A percentile compares a stretch with the other conserved stretches of the same genome.
Evolutionary conservation across 2,888 invertebrate genomes (phyloP).

Genomic region (Reticulitermes lucifugus): DNA sequence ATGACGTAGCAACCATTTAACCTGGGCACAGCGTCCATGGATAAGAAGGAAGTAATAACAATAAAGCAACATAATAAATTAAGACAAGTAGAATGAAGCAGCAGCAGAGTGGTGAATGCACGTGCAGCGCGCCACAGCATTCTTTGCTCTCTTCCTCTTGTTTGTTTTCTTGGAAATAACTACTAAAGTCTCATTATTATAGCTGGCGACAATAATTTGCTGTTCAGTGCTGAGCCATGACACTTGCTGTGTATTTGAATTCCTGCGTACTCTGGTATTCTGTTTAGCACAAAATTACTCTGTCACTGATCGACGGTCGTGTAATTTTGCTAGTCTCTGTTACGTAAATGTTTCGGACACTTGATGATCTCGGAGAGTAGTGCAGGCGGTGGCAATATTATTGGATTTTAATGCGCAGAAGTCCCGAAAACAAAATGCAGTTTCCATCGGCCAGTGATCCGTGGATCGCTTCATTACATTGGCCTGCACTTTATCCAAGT

Average conservation of each 20-base stretch:
- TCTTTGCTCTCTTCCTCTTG: background rate
- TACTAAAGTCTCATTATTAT: conserved; percentile 30
- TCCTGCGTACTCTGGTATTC: background rate
- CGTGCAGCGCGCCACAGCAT: background rate
- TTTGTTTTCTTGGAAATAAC: conserved; percentile 8
- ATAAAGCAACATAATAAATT: conserved; percentile 8
- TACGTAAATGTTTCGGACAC: too few relatives aligned
- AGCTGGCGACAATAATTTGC: conserved; percentile 20
- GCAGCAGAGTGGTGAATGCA: background rate
- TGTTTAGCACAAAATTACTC: background rate
- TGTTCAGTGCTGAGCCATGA: background rate
- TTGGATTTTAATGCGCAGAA: too few relatives aligned
- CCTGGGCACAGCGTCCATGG: conserved; percentile 4
- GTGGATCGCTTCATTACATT: too few relatives aligned
- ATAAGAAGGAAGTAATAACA: conserved; percentile 9
- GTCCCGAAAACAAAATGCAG: too few relatives aligned
- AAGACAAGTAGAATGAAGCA: conserved; percentile 19
- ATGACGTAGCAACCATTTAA: background rate
- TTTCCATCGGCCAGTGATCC: too few relatives aligned
- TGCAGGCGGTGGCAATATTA: too few relatives aligned
- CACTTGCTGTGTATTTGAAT: background rate
- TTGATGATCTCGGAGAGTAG: too few relatives aligned
- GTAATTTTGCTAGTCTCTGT: too few relatives aligned
- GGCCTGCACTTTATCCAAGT: too few relatives aligned
- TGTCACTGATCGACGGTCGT: background rate